These are phyloP conservation scores for Acrobasis repandana DNA, from an alignment of 2,888 invertebrate genomes.

Conservation along the genomic window DNA sequence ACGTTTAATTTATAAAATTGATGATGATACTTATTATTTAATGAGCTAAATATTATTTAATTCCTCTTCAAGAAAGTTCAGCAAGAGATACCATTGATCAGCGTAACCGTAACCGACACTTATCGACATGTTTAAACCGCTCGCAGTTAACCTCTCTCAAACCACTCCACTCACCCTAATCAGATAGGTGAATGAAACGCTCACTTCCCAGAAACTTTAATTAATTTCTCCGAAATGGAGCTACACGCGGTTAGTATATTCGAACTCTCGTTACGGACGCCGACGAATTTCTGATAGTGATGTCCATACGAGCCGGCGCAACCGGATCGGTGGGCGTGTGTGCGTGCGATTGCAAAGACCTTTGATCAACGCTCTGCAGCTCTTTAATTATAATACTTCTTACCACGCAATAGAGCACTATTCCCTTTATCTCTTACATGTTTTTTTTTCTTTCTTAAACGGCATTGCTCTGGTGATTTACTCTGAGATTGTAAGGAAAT, in stretches of 20 bases:
- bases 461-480: slow-evolving; percentile 20
- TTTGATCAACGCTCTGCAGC: slow-evolving; percentile 39
- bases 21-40: no score
- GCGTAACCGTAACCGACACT: slow-evolving; percentile 43
- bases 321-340: slow-evolving; percentile 52
- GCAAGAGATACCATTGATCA: slow-evolving; percentile 27
- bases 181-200: slow-evolving; percentile 64
- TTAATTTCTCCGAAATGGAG: slow-evolving; percentile 71
- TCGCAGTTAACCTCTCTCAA: slow-evolving; percentile 31
- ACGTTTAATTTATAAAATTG: no score
- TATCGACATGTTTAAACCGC: slow-evolving; percentile 38
- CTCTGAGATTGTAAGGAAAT: slow-evolving; percentile 19
- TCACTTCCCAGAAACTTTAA: slow-evolving; percentile 67
- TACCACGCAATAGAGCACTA: slow-evolving; percentile 39
- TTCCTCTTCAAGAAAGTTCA: neutral
- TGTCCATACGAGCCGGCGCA: slow-evolving; percentile 50
- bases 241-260: slow-evolving; percentile 58
- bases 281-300: slow-evolving; percentile 57
- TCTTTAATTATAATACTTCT: slow-evolving; percentile 41
- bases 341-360: slow-evolving; percentile 43
- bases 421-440: slow-evolving; percentile 28
- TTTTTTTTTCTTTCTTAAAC: slow-evolving; percentile 12
- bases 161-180: slow-evolving; percentile 45
- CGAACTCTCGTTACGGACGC: slow-evolving; percentile 55
- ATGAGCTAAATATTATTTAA: no score